A percentile compares a stretch with the other conserved stretches of the same genome.
These are phyloP conservation scores for Prosapia bicincta DNA, from an alignment of 2,888 invertebrate genomes.

Conservation along the genomic window DNA sequence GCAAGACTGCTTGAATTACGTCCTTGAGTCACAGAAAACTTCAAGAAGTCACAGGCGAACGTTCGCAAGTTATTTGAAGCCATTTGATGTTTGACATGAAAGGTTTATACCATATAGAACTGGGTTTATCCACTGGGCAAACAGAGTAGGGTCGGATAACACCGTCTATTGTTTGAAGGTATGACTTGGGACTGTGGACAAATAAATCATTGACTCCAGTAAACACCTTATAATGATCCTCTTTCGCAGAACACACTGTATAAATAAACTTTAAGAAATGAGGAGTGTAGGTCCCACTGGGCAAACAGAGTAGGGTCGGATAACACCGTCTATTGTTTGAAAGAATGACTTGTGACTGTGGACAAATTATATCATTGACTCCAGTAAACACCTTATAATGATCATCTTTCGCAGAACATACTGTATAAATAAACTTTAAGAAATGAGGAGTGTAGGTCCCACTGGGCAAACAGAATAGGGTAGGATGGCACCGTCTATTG, in stretches of 20 bases:
- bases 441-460: not conserved
- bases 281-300: not conserved
- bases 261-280: not conserved
- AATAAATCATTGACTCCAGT: constrained; percentile 21
- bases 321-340: not conserved
- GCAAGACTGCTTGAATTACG: too few relatives aligned
- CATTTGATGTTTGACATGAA: too few relatives aligned
- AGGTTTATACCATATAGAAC: too few relatives aligned
- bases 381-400: too few relatives aligned
- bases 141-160: not conserved
- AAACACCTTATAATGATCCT: too few relatives aligned
- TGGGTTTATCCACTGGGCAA: too few relatives aligned
- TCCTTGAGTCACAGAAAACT: too few relatives aligned
- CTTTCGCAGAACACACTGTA: not conserved
- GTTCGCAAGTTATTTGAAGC: too few relatives aligned
- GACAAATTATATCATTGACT: constrained; percentile 14
- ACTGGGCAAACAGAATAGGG: not conserved
- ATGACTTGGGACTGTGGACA: not conserved
- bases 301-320: not conserved
- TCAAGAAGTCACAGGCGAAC: too few relatives aligned
- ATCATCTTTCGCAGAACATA: not conserved
- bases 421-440: not conserved
- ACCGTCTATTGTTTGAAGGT: not conserved
- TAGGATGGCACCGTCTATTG: not conserved
- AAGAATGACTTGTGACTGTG: not conserved